Base-by-base conservation (phyloP, 2,888 invertebrate species). In the Sarcophaga carnaria region DNA sequence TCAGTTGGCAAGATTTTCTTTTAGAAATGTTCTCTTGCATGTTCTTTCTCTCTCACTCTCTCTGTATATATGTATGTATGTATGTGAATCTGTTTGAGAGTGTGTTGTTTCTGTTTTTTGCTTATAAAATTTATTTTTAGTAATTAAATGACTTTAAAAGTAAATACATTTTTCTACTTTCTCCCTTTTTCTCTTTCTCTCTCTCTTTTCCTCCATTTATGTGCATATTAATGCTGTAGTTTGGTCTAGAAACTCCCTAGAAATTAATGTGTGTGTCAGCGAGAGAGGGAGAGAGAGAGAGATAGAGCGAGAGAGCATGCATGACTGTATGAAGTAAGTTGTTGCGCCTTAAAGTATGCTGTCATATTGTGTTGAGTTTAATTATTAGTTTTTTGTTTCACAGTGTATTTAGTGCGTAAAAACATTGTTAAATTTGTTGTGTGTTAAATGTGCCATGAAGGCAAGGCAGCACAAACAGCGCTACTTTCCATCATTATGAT, bases 311-410 rank as follows among this genome's bases (percentile, higher is more conserved):
- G 54, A 1, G 54, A 14, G 17, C 10, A 54, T 17, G 17, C 17
- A 17, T 49, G 2, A 14, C 12, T 17, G 54, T 54, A 17, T 54
- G 2, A 54, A 54, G 54, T 14, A 5, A 54, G 54, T 17, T 54
- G 54, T 17, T 22, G 45, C 66, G 63, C 82, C 85, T 74, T 77
- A 74, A 86, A 77, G 78, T 84, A 81, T 83, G 80, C 83, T 80
- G 80, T 76, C 60, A 80, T 85, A 71, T 84, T 80, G 49, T 71
- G 22, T 17, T 54, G 54, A 1, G 1, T 37, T 37, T 37, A 37
- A 37, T 37, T 37, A 37, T 37, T 37, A 14, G 54, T 54, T 54
- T 12, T 54, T 54, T 54, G 14, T 71, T 37, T 8, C 47, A 14
- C 17, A 25, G 37, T 37, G 22, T 76, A 75, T 71, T 64, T 66